Base-by-base conservation (phyloP, 2,113 vertebrate species). In the Phaethon lepturus region DNA sequence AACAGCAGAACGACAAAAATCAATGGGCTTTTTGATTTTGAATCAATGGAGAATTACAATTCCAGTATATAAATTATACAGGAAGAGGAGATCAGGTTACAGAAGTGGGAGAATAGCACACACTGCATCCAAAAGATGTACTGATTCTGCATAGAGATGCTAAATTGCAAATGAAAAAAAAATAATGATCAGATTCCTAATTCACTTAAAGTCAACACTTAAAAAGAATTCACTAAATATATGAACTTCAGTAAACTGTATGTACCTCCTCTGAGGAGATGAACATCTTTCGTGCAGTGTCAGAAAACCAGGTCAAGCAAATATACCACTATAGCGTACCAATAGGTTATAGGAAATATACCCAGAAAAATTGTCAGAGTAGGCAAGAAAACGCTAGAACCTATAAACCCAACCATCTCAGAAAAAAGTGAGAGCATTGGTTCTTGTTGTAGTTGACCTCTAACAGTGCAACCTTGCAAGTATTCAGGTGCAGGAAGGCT, bases 41-140 rank as follows among this genome's bases (percentile, higher is more conserved):
- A 66, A 95, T 94, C 93, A 96, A 87, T 72, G 77, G 44, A 56
- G 77, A 91, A 78, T 92, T 77, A 85, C 69, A 85, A 62, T 91
- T 87, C 66, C 42, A 68, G 52, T 69, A 38, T n/a, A 87, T 55
- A 94, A 78, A 87, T 87, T 91, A 78, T 60, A 87, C 40, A 72
- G 24, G 33, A 91, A 87, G 49, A 87, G 28, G 25, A 87, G 35
- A 53, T 47, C 19, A 66, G 28, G 69, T 81, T 81, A 49, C 5
- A 38, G 73, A 26, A 67, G 26, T 33, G 19, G 10, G 19, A 68
- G 10, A 76, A 29, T 5, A 80, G 40, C 55, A 78, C 20, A 38
- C 9, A 13, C 15, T 35, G n/a, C 6, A 31, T 44, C 33, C 42
- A 31, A 73, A 91, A 82, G 33, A 28, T 16, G 38, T 28, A 35